phyloP scores from a whole-genome alignment of 2,113 vertebrate species.

The Nothocercus julius region DNA sequence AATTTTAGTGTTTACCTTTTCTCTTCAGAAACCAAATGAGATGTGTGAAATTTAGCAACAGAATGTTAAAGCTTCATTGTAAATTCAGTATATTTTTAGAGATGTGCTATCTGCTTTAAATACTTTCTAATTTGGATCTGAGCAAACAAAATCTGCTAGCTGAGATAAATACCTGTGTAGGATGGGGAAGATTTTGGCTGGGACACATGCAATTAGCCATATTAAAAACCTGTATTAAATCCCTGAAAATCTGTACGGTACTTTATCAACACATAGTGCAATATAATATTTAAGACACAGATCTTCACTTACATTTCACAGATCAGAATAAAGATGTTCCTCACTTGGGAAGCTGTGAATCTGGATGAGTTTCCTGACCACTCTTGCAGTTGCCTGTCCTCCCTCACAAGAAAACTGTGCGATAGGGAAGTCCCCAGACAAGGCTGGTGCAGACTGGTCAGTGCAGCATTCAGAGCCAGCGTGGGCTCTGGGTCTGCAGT shows the following conservation, averaged over 20 bases:
- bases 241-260: neutral
- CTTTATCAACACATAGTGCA: slow-evolving; percentile 23
- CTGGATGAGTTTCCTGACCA: neutral
- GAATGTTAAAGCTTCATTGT: slow-evolving; percentile 64
- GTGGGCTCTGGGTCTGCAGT: neutral
- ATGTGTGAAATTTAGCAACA: slow-evolving; percentile 58
- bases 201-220: slow-evolving; percentile 40
- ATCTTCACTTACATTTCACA: neutral
- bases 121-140: slow-evolving; percentile 66
- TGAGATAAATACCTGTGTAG: slow-evolving; percentile 65
- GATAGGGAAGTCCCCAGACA: fast-evolving
- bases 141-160: slow-evolving; percentile 68
- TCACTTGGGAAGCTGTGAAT: neutral
- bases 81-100: slow-evolving; percentile 69
- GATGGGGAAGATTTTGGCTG: slow-evolving; percentile 50
- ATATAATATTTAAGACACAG: neutral
- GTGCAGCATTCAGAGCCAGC: neutral
- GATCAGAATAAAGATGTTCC: neutral
- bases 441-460: neutral
- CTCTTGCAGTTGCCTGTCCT: neutral
- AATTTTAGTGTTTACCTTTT: slow-evolving; percentile 57
- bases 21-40: slow-evolving; percentile 47
- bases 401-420: fast-evolving
- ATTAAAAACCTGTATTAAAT: slow-evolving; percentile 57
- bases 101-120: slow-evolving; percentile 63